phyloP scores from a whole-genome alignment of 2,113 vertebrate species.

The Rana temporaria region DNA sequence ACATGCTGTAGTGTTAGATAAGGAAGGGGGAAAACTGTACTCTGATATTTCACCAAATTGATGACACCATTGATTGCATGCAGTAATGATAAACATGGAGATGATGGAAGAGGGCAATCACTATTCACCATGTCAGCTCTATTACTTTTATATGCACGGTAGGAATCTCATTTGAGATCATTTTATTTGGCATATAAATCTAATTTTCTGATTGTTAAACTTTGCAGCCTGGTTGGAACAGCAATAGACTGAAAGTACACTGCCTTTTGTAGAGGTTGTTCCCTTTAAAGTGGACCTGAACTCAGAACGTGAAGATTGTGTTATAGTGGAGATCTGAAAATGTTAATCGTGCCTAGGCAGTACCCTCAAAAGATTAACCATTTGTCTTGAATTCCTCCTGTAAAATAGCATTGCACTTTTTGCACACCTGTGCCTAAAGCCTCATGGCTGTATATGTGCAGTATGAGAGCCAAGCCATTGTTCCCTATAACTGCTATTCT shows the following conservation, averaged over 20 bases:
- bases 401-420: too few species aligned
- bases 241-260: background rate
- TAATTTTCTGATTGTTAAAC: conserved; percentile 69
- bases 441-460: too few species aligned
- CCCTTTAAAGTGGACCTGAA: too few species aligned
- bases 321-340: too few species aligned
- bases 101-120: conserved; percentile 83
- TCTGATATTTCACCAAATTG: conserved; percentile 80
- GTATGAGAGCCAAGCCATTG: too few species aligned
- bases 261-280: background rate
- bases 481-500: too few species aligned
- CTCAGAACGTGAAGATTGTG: too few species aligned
- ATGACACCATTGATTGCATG: conserved; percentile 82
- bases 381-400: too few species aligned
- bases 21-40: conserved; percentile 75
- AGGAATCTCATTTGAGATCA: conserved; percentile 75
- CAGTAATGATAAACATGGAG: conserved; percentile 78
- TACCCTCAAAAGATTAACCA: too few species aligned
- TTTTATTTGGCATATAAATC: conserved; percentile 74
- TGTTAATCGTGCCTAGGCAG: too few species aligned
- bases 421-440: too few species aligned
- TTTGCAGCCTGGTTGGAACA: conserved; percentile 48
- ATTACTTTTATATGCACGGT: conserved; percentile 70
- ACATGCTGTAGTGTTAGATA: conserved; percentile 79
- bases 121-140: conserved; percentile 73